Conservation (phyloP, 2,113 vertebrate genomes). For the Macroglossus sobrinus region DNA sequence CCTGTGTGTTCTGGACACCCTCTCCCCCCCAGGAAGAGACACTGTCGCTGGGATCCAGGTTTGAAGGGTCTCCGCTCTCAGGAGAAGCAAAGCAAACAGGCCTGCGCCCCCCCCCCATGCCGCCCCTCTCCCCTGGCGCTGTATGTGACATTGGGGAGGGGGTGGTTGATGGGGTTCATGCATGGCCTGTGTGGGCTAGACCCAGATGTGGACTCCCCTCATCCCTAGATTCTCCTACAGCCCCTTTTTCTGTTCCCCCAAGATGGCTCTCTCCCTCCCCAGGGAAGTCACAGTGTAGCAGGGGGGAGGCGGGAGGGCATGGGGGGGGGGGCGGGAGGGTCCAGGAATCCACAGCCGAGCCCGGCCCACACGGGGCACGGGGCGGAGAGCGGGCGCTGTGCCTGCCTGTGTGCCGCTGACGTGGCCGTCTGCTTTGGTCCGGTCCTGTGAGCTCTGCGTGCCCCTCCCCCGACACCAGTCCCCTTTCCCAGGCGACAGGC, state of each 20-base stretch:
- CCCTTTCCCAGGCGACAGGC: not conserved
- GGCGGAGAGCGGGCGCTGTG: not conserved
- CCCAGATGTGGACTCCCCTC: not conserved
- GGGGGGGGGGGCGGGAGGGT: too few species aligned
- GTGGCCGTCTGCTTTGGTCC: not conserved
- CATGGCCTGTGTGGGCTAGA: not conserved
- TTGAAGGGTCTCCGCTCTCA: constrained; percentile 46
- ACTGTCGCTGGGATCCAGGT: constrained; percentile 7
- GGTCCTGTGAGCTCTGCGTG: not conserved
- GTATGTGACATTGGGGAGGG: not conserved
- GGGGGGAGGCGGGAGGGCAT: not conserved
- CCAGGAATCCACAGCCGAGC: not conserved
- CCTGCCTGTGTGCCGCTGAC: not conserved
- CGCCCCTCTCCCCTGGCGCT: not conserved
- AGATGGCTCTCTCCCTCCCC: not conserved
- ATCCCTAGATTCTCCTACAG: not conserved
- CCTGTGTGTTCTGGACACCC: not conserved
- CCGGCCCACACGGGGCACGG: not conserved
- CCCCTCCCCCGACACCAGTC: not conserved
- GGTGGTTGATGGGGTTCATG: not conserved
- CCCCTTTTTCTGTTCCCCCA: not conserved
- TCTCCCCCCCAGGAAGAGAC: constrained; percentile 49
- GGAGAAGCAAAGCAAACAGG: not conserved
- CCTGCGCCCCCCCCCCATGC: not conserved
- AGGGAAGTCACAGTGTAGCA: constrained; percentile 2